These are phyloP conservation scores for Aphaenogaster rudis DNA, from an alignment of 1,140 invertebrate genomes.

Conservation along the genomic window DNA sequence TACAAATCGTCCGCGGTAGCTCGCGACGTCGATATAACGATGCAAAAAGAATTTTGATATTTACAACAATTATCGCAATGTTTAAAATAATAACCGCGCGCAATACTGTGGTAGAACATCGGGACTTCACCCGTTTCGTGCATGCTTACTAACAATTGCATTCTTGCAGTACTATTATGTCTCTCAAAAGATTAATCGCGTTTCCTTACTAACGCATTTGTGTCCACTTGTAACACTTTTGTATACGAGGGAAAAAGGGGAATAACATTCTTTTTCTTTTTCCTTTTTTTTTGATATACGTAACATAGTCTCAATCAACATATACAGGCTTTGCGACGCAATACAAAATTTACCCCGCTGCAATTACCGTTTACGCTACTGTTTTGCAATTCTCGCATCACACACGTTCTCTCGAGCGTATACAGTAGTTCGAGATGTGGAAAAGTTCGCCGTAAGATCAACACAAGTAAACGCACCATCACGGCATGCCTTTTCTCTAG, in stretches of 20 bases:
- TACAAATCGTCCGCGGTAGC: too few species aligned
- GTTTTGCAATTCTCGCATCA: conserved; percentile 37
- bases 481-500: conserved; percentile 66
- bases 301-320: conserved; percentile 78
- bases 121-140: conserved; percentile 50
- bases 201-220: conserved; percentile 61
- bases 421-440: conserved; percentile 6
- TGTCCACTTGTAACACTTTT: conserved; percentile 65
- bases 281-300: conserved; percentile 32
- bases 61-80: neutral
- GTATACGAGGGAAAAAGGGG: neutral
- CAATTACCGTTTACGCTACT: conserved; percentile 28
- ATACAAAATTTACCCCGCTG: conserved; percentile 27
- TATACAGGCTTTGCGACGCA: conserved; percentile 84
- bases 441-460: neutral
- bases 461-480: conserved; percentile 68
- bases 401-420: conserved; percentile 41
- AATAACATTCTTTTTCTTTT: conserved; percentile 34
- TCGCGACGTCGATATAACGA: neutral
- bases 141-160: conserved; percentile 73
- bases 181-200: conserved; percentile 42
- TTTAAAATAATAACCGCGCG: neutral
- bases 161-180: conserved; percentile 64
- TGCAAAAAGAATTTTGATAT: neutral
- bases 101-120: conserved; percentile 20